Percentiles rank a stretch among this genome's conserved stretches.
These are phyloP conservation scores for Leucosticte australis DNA, from an alignment of 2,113 vertebrate species.

Conservation along the genomic window DNA sequence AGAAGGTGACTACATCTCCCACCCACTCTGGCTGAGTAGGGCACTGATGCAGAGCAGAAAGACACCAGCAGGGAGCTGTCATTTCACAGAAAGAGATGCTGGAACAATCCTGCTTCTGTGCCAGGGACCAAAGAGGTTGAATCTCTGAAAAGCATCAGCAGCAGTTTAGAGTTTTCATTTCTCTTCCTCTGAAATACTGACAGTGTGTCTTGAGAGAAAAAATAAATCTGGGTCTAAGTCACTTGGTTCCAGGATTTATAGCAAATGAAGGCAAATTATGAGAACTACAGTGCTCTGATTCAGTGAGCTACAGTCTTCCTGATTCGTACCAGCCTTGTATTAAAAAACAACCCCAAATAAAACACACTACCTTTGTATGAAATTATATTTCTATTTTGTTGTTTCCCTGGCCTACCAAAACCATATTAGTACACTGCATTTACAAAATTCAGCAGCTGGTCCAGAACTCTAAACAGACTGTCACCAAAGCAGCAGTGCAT, in stretches of 20 bases:
- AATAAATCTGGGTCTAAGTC: not conserved
- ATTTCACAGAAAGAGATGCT: not conserved
- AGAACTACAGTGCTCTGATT: not conserved
- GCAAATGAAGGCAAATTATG: not conserved
- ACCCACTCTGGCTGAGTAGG: not conserved
- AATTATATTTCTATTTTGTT: not conserved
- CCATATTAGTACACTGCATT: not conserved
- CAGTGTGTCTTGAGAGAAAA: not conserved
- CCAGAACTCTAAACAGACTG: not conserved
- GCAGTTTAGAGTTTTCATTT: not conserved
- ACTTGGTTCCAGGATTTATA: not conserved
- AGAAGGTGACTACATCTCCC: rapidly evolving
- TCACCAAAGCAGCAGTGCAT: not conserved
- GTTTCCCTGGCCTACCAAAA: not conserved
- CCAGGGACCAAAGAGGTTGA: not conserved
- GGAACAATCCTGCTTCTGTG: not conserved
- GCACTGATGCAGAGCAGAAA: not conserved
- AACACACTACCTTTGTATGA: not conserved
- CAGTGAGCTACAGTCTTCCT: not conserved
- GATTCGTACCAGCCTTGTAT: rapidly evolving
- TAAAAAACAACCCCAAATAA: not conserved
- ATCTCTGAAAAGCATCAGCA: not conserved
- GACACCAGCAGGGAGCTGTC: not conserved
- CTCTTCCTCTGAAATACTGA: not conserved
- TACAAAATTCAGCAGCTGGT: not conserved